Base-by-base conservation (phyloP, 1,140 invertebrate genomes). In the Prorops nasuta region DNA sequence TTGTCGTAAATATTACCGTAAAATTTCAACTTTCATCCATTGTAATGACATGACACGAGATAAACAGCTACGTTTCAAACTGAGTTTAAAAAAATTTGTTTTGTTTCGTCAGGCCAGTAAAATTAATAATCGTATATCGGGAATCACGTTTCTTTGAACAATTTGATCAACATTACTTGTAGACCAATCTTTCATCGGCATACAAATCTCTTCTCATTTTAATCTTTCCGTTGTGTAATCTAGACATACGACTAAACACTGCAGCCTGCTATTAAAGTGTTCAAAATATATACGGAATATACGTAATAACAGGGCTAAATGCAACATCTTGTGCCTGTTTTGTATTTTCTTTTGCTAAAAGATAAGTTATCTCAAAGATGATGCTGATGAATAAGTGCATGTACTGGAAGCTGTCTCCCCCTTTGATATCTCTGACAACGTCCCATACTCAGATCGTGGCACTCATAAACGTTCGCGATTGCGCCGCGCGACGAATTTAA, bases 381-480 rank as follows among this genome's bases (percentile, higher is more conserved):
- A 64, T 63, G 67, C 55, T 76, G 72, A 56, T 75, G 74, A 49
- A 76, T 68, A 41, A 77, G 71, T 49, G 73, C 68, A 39, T 75
- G 74, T 49, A 76, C 73, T 39, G 74, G 73, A 55, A 75, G 60
- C 53, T 74, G 70, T 65, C 69, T 72, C 48, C 66, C 71, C 71
- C 73, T 77, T 73, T 76, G 73, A 60, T 76, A 76, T 66, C 69
- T 76, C 68, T 75, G 72, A 59, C 71, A 74, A 55, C 70, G 67
- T 44, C 64, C 67, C 64, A 71, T 67, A 46, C 63, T 67, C 38
- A 73, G 48, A 54, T 74, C 71, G 28, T 75, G 69, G 55, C 71
- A 74, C 56, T 74, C 70, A 50, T 76, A 76, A 47, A 75, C 69
- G 43, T 77, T 77, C 20, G 70, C 66, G 21, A 75, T 67, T 18